Conservation (phyloP, 2,888 invertebrate genomes). For the Nudaria mundana region DNA sequence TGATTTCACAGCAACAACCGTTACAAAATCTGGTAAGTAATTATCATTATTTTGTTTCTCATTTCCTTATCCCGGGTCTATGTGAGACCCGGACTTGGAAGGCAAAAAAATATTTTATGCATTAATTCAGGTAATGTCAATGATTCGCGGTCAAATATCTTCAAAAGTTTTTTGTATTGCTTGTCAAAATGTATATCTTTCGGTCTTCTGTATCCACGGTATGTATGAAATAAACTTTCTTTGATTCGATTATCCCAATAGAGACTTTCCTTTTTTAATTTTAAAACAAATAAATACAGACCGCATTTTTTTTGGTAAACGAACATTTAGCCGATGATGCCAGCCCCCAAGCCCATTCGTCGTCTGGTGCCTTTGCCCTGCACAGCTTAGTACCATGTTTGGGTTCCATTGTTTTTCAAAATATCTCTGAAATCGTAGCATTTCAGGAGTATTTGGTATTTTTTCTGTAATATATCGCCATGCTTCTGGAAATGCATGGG, state of each 20-base stretch:
- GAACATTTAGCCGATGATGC: constrained; percentile 3
- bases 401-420: constrained; percentile 1
- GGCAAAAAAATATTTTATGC: constrained; percentile 2
- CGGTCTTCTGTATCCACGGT: too few species aligned
- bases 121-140: constrained; percentile 3
- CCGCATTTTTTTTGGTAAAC: constrained; percentile 3
- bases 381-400: not conserved
- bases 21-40: too few species aligned
- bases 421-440: constrained; percentile 1
- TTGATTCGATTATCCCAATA: too few species aligned
- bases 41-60: too few species aligned
- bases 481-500: constrained; percentile 2
- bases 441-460: constrained; percentile 1
- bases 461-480: constrained; percentile 2
- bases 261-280: too few species aligned
- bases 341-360: constrained; percentile 1
- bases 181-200: constrained; percentile 3
- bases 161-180: too few species aligned
- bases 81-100: too few species aligned
- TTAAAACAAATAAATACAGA: constrained; percentile 2
- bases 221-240: too few species aligned
- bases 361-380: too few species aligned
- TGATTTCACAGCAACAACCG: too few species aligned
- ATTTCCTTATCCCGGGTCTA: too few species aligned
- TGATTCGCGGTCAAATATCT: constrained; percentile 2